A percentile compares a stretch with the other conserved stretches of the same genome.
Conservation (phyloP, 2,888 invertebrate species). For the Pinctada fucata region DNA sequence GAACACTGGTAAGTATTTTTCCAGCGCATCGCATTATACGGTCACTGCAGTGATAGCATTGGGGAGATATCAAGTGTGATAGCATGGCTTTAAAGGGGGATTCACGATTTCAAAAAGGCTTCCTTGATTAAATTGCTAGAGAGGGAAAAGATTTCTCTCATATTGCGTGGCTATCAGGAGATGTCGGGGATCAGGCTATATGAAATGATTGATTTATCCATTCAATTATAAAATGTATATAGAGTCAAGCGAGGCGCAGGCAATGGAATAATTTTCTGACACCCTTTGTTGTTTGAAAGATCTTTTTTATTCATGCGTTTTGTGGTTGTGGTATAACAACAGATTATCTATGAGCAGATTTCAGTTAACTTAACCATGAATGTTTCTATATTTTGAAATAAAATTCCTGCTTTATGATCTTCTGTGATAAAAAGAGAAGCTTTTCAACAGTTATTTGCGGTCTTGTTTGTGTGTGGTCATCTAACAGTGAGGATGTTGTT, state of each 20-base stretch:
- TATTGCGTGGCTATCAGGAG: neutral
- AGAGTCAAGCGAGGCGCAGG: neutral
- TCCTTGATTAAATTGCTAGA: slow-evolving; percentile 1
- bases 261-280: no score
- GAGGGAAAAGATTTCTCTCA: neutral
- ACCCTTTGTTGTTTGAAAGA: no score
- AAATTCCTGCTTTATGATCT: no score
- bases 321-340: no score
- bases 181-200: neutral
- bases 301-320: no score
- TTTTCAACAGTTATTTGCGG: no score
- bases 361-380: no score
- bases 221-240: neutral
- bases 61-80: neutral
- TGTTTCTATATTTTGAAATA: no score
- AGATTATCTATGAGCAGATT: no score
- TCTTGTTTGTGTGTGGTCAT: no score
- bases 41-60: neutral
- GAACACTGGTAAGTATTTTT: neutral
- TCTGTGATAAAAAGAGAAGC: no score
- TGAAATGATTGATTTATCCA: slow-evolving; percentile 2
- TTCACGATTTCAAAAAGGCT: neutral
- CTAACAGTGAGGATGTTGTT: no score
- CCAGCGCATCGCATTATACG: neutral
- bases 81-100: neutral